Percentiles rank a stretch among this genome's conserved stretches.
Evolutionary conservation across 2,113 vertebrate genomes (phyloP).

Genomic region (Platichthys stellatus): DNA sequence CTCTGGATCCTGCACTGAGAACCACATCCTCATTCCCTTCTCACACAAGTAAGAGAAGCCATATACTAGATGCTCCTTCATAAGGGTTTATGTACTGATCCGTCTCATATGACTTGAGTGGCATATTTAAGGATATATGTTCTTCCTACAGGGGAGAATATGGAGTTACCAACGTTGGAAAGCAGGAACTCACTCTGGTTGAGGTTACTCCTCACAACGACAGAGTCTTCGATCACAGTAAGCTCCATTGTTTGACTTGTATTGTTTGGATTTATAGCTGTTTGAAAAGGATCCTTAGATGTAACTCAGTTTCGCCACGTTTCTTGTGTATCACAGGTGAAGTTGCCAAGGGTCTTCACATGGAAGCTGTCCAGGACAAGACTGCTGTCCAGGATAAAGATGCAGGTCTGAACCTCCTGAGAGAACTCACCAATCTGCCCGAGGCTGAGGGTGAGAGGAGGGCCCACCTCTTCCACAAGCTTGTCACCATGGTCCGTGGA

Average conservation of each 20-base stretch:
- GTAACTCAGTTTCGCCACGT: not conserved
- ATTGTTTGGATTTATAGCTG: not conserved
- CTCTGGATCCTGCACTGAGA: constrained; percentile 88
- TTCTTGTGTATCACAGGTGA: constrained; percentile 72
- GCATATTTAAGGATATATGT: not conserved
- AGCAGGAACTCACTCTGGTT: constrained; percentile 87
- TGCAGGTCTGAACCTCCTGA: constrained; percentile 80
- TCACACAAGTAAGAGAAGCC: constrained; percentile 86
- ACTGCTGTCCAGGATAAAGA: constrained; percentile 81
- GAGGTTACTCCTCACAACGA: constrained; percentile 84
- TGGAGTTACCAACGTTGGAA: constrained; percentile 86
- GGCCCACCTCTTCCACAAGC: constrained; percentile 85
- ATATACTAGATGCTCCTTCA: not conserved
- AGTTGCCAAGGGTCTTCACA: constrained; percentile 80
- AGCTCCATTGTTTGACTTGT: constrained; percentile 11
- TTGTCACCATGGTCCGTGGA: constrained; percentile 87
- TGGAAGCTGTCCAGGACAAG: constrained; percentile 84
- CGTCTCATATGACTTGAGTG: not conserved
- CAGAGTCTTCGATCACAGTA: constrained; percentile 88
- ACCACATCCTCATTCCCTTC: constrained; percentile 89
- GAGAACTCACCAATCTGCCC: constrained; percentile 84
- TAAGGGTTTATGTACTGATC: not conserved
- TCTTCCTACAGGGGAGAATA: constrained; percentile 81
- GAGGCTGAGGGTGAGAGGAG: constrained; percentile 84
- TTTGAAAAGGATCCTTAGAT: not conserved